Conservation (phyloP, 2,113 vertebrate species). For the Tragelaphus imberbis region DNA sequence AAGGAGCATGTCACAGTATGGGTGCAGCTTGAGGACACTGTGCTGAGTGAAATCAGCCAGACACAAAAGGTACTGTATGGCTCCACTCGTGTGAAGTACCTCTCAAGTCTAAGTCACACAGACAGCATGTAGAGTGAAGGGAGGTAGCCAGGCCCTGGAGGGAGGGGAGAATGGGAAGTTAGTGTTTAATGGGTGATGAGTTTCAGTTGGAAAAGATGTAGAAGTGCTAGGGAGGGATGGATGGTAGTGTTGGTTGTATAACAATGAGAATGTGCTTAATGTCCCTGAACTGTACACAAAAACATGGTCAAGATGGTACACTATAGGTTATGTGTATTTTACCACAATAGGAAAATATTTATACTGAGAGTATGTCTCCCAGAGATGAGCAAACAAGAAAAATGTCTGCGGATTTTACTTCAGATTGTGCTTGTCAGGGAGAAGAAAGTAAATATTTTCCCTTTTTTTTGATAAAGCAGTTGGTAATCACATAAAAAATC, state of each 20-base stretch:
- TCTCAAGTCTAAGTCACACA: background rate
- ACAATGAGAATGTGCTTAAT: background rate
- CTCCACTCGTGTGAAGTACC: background rate
- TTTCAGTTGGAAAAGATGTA: background rate
- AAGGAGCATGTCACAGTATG: background rate
- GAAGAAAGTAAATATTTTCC: background rate
- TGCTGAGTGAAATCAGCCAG: background rate
- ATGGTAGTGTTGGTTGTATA: background rate
- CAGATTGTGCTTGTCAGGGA: background rate
- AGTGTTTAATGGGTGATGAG: background rate
- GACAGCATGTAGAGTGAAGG: background rate
- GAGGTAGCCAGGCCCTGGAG: background rate
- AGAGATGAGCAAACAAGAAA: background rate
- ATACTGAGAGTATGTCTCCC: background rate
- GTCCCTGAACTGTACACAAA: background rate
- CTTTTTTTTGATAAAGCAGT: background rate
- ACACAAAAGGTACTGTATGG: background rate
- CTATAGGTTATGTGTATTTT: background rate
- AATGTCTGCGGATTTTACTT: background rate
- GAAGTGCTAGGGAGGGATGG: background rate
- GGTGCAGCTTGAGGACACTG: background rate
- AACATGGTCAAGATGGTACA: background rate
- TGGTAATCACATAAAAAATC: background rate
- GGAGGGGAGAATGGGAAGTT: too few relatives aligned
- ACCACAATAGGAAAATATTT: background rate